phyloP scores from a whole-genome alignment of 2,113 vertebrate species.

The Corythoichthys intestinalis region DNA sequence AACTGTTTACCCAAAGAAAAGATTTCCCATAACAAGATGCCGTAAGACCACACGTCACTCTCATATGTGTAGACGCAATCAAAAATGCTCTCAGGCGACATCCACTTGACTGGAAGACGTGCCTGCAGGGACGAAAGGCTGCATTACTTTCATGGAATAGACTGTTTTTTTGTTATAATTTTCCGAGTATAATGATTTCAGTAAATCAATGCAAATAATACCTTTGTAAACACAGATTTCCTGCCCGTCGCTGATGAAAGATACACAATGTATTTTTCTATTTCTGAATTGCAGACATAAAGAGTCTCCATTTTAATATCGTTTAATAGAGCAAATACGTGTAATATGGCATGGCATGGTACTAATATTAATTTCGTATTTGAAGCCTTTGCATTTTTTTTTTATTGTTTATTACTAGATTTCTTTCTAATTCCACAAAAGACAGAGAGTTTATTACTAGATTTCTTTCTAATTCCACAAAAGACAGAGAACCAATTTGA shows the following conservation, averaged over 20 bases:
- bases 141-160: neutral
- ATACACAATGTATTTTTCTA: too few relatives aligned
- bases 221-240: neutral
- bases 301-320: neutral
- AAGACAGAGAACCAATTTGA: too few relatives aligned
- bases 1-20: slow-evolving; percentile 88
- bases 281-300: neutral
- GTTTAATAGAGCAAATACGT: neutral
- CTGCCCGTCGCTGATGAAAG: too few relatives aligned
- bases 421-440: too few relatives aligned
- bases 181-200: neutral
- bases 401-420: neutral
- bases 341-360: neutral
- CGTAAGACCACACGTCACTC: slow-evolving; percentile 98
- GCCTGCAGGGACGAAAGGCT: slow-evolving; percentile 71
- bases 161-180: neutral
- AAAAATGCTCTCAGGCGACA: slow-evolving; percentile 98
- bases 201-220: neutral
- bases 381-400: neutral
- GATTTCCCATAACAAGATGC: slow-evolving; percentile 96
- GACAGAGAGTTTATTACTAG: too few relatives aligned
- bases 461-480: too few relatives aligned
- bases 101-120: slow-evolving; percentile 97
- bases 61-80: slow-evolving; percentile 94
- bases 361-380: neutral